Conservation (phyloP, 2,113 vertebrate species). For the Myocastor coypus region DNA sequence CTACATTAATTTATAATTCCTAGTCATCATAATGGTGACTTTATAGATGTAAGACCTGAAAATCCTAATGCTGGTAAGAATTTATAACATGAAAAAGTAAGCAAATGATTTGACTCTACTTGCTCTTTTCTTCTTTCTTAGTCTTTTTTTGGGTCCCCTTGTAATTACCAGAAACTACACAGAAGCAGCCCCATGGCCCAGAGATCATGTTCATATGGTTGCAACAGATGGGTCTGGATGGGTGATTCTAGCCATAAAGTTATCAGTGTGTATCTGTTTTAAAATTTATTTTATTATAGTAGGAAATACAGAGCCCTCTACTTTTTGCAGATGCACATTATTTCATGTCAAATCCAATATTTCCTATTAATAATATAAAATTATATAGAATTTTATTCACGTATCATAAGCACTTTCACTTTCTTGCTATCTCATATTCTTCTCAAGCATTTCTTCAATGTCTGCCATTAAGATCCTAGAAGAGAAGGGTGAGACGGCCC, state of each 20-base stretch:
- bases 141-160: neutral
- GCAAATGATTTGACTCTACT: neutral
- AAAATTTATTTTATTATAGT: neutral
- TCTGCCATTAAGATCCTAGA: neutral
- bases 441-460: neutral
- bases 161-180: neutral
- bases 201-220: neutral
- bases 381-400: neutral
- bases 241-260: neutral
- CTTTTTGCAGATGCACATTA: neutral
- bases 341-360: neutral
- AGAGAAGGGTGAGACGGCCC: neutral
- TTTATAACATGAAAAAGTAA: neutral
- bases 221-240: neutral
- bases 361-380: neutral
- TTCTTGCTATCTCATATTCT: slow-evolving; percentile 1
- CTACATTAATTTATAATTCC: neutral
- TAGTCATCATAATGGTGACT: neutral
- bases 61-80: neutral
- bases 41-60: neutral
- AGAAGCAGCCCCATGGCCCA: neutral
- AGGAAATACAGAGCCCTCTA: neutral
- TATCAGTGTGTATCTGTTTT: neutral
- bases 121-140: neutral
- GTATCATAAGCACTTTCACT: neutral